phyloP scores from a whole-genome alignment of 2,797 vertebrate species.

The Okamejei kenojei region DNA sequence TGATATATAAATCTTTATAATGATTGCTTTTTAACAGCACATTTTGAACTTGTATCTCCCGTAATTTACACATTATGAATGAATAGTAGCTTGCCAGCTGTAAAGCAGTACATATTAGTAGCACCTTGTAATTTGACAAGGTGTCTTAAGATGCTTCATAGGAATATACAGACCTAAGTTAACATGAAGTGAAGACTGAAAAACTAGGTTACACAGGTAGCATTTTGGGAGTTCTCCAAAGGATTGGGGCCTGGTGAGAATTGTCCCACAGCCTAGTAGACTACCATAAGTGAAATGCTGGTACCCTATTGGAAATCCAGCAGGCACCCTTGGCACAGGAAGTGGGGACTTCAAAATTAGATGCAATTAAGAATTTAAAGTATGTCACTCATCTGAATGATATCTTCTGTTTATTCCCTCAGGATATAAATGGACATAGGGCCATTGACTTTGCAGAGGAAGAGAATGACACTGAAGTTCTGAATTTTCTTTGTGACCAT shows the following conservation, averaged over 20 bases:
- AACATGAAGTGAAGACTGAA: neutral
- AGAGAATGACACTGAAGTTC: slow-evolving; percentile 45
- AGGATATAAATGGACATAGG: accelerated
- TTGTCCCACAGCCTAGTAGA: neutral
- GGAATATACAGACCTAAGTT: neutral
- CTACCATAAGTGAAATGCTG: neutral
- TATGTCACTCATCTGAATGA: neutral
- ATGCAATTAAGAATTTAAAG: no score
- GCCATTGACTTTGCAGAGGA: neutral
- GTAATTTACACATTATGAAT: neutral
- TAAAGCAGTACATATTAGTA: neutral
- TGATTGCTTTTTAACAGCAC: neutral
- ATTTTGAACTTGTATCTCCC: no score
- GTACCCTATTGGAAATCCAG: no score
- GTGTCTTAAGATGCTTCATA: neutral
- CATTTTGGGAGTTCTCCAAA: neutral
- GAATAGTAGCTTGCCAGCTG: neutral
- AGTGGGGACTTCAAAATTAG: no score
- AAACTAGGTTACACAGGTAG: no score
- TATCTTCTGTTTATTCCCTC: slow-evolving; percentile 28
- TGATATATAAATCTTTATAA: neutral
- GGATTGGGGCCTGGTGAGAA: neutral
- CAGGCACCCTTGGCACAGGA: no score
- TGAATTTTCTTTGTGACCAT: slow-evolving; percentile 40
- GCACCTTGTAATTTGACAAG: no score